Evolutionary conservation across 2,113 vertebrate genomes (phyloP), one percentile per base, ranked within the genome.

Genomic region (Recurvirostra avosetta): DNA sequence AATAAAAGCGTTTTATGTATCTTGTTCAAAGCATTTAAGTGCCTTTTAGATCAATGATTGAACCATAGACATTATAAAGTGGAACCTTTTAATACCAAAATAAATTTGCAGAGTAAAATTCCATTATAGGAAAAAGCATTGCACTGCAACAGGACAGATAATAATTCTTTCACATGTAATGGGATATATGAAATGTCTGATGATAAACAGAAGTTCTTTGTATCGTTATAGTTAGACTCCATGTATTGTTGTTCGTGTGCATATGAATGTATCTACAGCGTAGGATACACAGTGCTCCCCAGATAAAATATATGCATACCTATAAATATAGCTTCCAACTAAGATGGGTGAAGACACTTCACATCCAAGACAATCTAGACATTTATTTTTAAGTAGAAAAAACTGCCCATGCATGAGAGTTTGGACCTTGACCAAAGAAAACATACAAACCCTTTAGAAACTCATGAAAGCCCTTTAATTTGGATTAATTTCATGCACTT

Each of bases 41-140:
- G 97, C 97, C 97, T 98, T 98, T 98, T 98, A 98, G 98, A 98
- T 98, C 98, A 98, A 97, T 97, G 98, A 98, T 97, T 98, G 98
- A 98, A 98, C 98, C 96, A 86, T 90, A 95, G 97, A 97, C 98
- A 97, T 98, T 98, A 98, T 97, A 98, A 98, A 98, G 98, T 98
- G 97, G 98, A 98, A 98, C 97, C 96, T 98, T 98, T 98, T 98
- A 98, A 98, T 98, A 98, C 97, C 89, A 97, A 98, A 98, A 98
- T 97, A 98, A 97, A 97, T 97, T 98, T 97, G 91, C 96, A 97
- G 96, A 98, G 96, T 97, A 97, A 98, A 98, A 98, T 98, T 98
- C 98, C 97, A 98, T 98, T 98, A 98, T 95, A 95, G 95, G 97
- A 81, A 97, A 98, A 98, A 97, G 95, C 97, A 87, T 94, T 97